phyloP scores from a whole-genome alignment of 2,888 invertebrate genomes.

The Callinectes sapidus region DNA sequence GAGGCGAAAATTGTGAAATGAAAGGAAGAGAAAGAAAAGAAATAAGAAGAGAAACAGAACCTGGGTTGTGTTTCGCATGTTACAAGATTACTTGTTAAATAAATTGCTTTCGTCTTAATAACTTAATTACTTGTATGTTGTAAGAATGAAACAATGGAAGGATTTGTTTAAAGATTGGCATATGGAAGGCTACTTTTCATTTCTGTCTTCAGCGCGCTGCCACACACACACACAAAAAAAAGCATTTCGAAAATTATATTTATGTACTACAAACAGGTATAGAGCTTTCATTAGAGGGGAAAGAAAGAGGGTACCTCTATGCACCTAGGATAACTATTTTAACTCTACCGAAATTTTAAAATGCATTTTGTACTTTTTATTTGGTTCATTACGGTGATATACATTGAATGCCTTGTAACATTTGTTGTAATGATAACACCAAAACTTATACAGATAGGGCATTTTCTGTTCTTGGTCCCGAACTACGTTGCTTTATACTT shows the following conservation, averaged over 20 bases:
- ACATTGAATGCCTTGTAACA: too few species aligned
- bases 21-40: background rate
- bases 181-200: background rate
- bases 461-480: too few species aligned
- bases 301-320: too few species aligned
- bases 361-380: too few species aligned
- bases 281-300: background rate
- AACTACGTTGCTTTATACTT: too few species aligned
- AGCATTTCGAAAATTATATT: background rate
- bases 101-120: background rate
- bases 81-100: background rate
- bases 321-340: too few species aligned
- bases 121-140: background rate
- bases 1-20: background rate
- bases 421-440: too few species aligned
- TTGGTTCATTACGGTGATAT: too few species aligned
- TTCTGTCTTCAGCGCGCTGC: background rate
- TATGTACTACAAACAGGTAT: background rate
- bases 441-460: too few species aligned
- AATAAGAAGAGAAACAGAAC: background rate
- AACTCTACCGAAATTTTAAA: too few species aligned
- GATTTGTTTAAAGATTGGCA: background rate
- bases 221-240: too few species aligned
- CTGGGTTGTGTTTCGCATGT: background rate
- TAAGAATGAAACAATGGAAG: background rate